Evolutionary conservation across 64 coral and sea anemone species (phyloP), one percentile per base, ranked within the genome.

Genomic region (Cladopsammia gracilis): DNA sequence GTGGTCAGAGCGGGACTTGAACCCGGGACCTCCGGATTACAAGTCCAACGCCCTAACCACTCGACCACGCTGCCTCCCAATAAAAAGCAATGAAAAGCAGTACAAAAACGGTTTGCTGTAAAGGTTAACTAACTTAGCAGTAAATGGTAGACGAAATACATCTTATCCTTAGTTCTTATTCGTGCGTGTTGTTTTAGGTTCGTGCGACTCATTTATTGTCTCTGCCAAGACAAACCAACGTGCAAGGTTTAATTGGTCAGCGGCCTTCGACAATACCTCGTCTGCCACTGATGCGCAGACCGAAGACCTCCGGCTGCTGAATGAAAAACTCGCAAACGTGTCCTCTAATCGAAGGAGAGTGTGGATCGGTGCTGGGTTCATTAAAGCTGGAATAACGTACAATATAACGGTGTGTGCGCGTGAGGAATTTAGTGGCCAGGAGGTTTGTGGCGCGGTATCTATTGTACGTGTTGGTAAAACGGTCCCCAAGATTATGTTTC

Each of bases 291-390:
- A 10, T 56, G 25, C 1, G 11, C 77, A 79, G 4, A 79, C 77
- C 77, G 51, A 54, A 61, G 20, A 59, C 53, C 20, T 79, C 9
- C 22, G 25, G 53, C 4, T 34, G n/a, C 53, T 79, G 25, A 79
- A 79, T 59, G 25, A 10, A 22, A 58, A 50, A 60, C 53, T 79
- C 77, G 20, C 52, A 60, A 26, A 60, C 77, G n/a, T 79, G n/a
- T 56, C 77, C 52, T 79, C 54, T 11, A 60, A 53, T 2, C 10
- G 54, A 59, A 79, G 51, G 7, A 79, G 11, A 16, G 54, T 79
- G 20, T 14, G 22, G 25, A 23, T 79, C 10, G 13, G 23, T 60
- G 52, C 77, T 2, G 59, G 52, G 6, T 19, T 58, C 12, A 8
- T 79, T 14, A 45, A 58, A 34, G 13, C 20, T 42, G 77, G 77